Base-by-base conservation (phyloP, 2,888 invertebrate genomes). In the Augiades crinisus region DNA sequence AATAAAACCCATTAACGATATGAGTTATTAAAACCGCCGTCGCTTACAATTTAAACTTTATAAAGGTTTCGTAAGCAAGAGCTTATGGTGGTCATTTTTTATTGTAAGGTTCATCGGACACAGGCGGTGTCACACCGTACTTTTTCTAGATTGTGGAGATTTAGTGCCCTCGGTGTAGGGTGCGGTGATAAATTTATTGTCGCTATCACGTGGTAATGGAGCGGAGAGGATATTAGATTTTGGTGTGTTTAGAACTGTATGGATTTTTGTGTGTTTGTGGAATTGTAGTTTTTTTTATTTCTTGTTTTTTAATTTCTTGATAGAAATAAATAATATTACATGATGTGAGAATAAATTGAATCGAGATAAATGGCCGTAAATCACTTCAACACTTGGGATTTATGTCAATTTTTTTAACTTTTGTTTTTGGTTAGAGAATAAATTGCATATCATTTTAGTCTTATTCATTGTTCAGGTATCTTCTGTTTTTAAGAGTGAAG, bases 121-220 rank as follows among this genome's bases (percentile, higher is more conserved):
- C 70, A 65, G 63, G 59, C 67, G 64, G 74, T 79, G 79, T 72
- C 71, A 74, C 75, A 83, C 73, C 70, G 73, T 73, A 64, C 67
- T 70, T 67, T 72, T 65, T 69, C 71, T 71, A 72, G 73, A 72
- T 71, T 66, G 67, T 67, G 54, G 68, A 78, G 79, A 82, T 81
- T 82, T 82, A 81, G 70, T 68, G 69, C 63, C 63, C 53, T 56
- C 56, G 56, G 65, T 51, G 51, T 70, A 63, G 70, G 70, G 70
- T 65, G 65, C 64, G 75, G 79, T 81, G 84, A 83, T 85, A 83
- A 81, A 86, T 86, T 81, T 85, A 84, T 82, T 69, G 74, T 60
- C 58, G 63, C 77, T 86, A 86, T 84, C 86, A 79, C 63, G 67
- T 63, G 66, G 69, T 78, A 78, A 78, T 82, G 78, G 80, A 76